A percentile compares a stretch with the other conserved stretches of the same genome.
These are phyloP conservation scores for Apostichopus leukothele DNA, from an alignment of 53 echinoderm and acorn worm genomes.

Conservation along the genomic window DNA sequence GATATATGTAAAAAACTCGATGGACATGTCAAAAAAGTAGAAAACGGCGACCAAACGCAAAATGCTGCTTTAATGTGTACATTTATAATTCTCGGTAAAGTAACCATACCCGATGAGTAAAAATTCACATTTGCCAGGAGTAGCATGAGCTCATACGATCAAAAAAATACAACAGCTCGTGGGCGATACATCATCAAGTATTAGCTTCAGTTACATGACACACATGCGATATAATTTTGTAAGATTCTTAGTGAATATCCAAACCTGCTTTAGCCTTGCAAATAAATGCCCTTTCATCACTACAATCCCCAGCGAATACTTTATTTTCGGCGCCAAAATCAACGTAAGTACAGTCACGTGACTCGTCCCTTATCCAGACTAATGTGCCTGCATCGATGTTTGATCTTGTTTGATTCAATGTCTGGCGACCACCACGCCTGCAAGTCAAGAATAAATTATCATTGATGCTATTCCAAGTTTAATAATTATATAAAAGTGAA, in stretches of 20 bases:
- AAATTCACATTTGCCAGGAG: too few relatives aligned
- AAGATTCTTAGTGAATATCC: not conserved
- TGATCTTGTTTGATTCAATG: not conserved
- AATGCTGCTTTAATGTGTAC: not conserved
- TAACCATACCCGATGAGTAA: too few relatives aligned
- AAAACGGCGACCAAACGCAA: too few relatives aligned
- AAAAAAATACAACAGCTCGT: too few relatives aligned
- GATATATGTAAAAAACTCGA: too few relatives aligned
- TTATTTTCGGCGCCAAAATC: not conserved
- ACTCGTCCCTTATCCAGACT: not conserved
- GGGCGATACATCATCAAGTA: too few relatives aligned
- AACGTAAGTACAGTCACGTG: not conserved
- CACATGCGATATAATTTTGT: not conserved
- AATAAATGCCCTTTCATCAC: not conserved
- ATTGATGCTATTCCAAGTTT: not conserved
- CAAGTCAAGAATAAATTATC: not conserved
- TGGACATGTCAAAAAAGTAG: too few relatives aligned
- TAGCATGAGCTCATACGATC: too few relatives aligned
- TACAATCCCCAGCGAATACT: not conserved
- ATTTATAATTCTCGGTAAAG: too few relatives aligned
- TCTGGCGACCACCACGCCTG: not conserved
- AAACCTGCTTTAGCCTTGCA: conserved; percentile 17
- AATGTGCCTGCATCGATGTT: not conserved
- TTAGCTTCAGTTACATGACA: not conserved
- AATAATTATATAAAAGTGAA: too few relatives aligned